Conservation (phyloP, 2,888 invertebrate genomes). For the Scelioninae gen. 2 region DNA sequence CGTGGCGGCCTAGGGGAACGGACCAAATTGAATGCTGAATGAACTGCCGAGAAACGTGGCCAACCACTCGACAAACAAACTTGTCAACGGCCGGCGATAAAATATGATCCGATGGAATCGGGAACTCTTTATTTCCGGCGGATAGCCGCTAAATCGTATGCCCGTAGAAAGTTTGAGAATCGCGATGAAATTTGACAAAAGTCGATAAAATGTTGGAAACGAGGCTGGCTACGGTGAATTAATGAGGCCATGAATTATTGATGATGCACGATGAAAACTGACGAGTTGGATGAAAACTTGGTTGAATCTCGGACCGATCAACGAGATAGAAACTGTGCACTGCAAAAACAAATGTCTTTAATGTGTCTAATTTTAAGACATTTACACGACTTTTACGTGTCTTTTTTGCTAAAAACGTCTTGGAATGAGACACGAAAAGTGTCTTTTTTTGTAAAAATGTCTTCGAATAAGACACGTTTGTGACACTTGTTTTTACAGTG, state of each 20-base stretch:
- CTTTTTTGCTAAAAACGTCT: too few species aligned
- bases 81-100: slow-evolving; percentile 30
- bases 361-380: too few species aligned
- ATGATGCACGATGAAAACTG: background rate
- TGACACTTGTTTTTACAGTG: too few species aligned
- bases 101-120: slow-evolving; percentile 18
- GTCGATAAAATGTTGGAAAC: background rate
- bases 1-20: background rate
- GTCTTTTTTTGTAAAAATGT: too few species aligned
- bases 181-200: slow-evolving; percentile 17
- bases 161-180: slow-evolving; percentile 7
- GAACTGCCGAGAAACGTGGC: slow-evolving; percentile 14
- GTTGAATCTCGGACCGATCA: background rate
- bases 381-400: too few species aligned
- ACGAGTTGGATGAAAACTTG: background rate
- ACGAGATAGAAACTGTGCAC: too few species aligned
- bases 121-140: slow-evolving; percentile 11
- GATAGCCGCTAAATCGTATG: slow-evolving; percentile 1
- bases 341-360: too few species aligned
- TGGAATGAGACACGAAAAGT: too few species aligned
- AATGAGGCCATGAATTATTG: slow-evolving; percentile 24
- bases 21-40: slow-evolving; percentile 26
- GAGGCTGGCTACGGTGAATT: slow-evolving; percentile 9
- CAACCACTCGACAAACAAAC: slow-evolving; percentile 32
- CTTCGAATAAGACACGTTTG: too few species aligned